Conservation (phyloP, 2,113 vertebrate genomes). For the Myiagra hebetior region DNA sequence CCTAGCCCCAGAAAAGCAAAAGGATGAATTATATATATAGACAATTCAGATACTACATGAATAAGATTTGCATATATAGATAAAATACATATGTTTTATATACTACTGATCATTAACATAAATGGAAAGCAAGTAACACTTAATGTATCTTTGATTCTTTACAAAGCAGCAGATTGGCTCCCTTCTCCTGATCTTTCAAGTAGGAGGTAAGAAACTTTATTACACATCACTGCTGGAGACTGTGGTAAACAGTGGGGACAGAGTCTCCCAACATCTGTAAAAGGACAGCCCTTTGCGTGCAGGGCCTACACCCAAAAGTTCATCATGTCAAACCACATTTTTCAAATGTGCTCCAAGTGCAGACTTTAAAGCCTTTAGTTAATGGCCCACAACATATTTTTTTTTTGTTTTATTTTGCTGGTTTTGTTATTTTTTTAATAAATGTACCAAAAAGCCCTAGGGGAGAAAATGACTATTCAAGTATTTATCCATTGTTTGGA, state of each 20-base stretch:
- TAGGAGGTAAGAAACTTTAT: conserved; percentile 5
- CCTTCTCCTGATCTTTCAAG: neutral
- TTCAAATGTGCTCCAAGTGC: conserved; percentile 25
- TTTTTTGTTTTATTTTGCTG: neutral
- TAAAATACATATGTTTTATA: neutral
- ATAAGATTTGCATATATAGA: neutral
- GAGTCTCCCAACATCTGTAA: neutral
- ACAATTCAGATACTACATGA: neutral
- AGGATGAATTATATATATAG: neutral
- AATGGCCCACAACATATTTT: neutral
- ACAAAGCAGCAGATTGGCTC: neutral
- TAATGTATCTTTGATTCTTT: neutral
- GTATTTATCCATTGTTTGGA: conserved; percentile 15
- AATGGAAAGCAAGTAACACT: neutral
- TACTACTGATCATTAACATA: neutral
- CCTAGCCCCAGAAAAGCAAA: neutral
- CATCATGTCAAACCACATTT: conserved; percentile 37
- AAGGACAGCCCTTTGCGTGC: neutral
- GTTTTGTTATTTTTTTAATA: neutral
- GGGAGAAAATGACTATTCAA: neutral
- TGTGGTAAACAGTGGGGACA: neutral
- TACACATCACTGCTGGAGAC: neutral
- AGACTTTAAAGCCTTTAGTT: conserved; percentile 29
- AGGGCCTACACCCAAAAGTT: conserved; percentile 4
- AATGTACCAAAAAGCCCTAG: neutral